Evolutionary conservation across 1,140 invertebrate genomes (phyloP), one percentile per base, ranked within the genome.

Genomic region (Aphelenchoides fujianensis): DNA sequence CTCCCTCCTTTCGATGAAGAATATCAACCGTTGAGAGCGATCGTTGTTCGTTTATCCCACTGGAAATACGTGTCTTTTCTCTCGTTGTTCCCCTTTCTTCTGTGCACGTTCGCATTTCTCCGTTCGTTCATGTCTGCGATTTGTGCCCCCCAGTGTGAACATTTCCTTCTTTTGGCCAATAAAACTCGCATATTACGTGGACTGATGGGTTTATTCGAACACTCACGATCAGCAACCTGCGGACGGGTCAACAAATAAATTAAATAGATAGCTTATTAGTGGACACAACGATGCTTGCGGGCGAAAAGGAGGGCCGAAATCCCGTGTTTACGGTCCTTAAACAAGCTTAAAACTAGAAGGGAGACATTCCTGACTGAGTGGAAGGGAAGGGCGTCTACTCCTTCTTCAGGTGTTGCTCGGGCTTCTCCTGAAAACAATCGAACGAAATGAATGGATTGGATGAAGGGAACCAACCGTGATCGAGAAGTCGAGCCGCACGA

Each of bases 401-500:
- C 2, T 61, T 61, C 27, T 61, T 61, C 59, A 19, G 59, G 30
- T 61, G 59, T 1, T 19, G n/a, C 36, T 61, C 59, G 31, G 59
- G 59, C 27, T 61, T 61, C 27, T 61, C 59, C 59, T 61, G 2
- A 61, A 61, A 61, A 61, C 16, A 61, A 61, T 1, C 27, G 27
- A 53, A 53, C 19, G 1, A 53, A 23, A 53, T 1, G 1, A 2
- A 53, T 53, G 19, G 19, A n/a, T n/a, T n/a, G n/a, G n/a, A n/a
- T n/a, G n/a, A n/a, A n/a, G n/a, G n/a, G n/a, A 48, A 61, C 59
- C n/a, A 30, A 61, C 59, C 31, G 19, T 28, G 62, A 78, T 78
- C 30, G 94, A 94, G 86, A 98, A 97, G 86, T 98, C 95, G 76
- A 98, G 86, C 68, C 95, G 88, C 53, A 97, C 91, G 87, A 95